Evolutionary conservation across 2,888 invertebrate genomes (phyloP).

Genomic region (Chironomus riparius): DNA sequence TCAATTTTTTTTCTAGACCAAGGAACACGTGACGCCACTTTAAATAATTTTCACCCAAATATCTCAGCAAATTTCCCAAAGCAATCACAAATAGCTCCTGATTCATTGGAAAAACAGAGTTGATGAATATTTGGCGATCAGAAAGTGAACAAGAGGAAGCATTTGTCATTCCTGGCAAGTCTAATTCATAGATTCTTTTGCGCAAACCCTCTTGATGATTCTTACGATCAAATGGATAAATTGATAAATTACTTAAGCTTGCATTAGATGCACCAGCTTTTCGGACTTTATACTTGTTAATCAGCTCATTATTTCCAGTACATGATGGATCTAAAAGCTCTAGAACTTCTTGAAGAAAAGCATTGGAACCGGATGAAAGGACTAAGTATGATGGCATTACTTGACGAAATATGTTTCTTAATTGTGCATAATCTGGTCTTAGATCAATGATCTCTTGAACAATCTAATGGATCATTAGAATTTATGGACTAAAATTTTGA

Average conservation of each 20-base stretch:
- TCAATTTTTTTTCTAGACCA: conserved; percentile 22
- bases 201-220: conserved; percentile 27
- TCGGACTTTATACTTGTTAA: conserved; percentile 26
- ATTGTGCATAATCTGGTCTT: conserved; percentile 29
- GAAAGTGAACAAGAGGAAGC: not conserved
- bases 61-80: conserved; percentile 30
- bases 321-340: conserved; percentile 23
- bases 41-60: conserved; percentile 28
- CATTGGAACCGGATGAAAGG: conserved; percentile 28
- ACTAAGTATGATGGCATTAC: conserved; percentile 28
- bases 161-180: conserved; percentile 30
- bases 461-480: conserved; percentile 1
- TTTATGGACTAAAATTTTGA: too few relatives aligned
- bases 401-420: conserved; percentile 30
- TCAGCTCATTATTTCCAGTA: not conserved
- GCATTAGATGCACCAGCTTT: not conserved
- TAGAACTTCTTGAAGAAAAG: conserved; percentile 29
- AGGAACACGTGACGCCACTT: conserved; percentile 29
- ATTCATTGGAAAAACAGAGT: conserved; percentile 30
- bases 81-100: conserved; percentile 29
- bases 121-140: conserved; percentile 29
- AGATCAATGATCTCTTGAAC: conserved; percentile 29
- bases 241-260: conserved; percentile 26
- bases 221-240: conserved; percentile 28
- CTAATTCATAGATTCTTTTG: conserved; percentile 28